phyloP scores from a whole-genome alignment of 2,888 invertebrate species.

The Nowickia ferox region DNA sequence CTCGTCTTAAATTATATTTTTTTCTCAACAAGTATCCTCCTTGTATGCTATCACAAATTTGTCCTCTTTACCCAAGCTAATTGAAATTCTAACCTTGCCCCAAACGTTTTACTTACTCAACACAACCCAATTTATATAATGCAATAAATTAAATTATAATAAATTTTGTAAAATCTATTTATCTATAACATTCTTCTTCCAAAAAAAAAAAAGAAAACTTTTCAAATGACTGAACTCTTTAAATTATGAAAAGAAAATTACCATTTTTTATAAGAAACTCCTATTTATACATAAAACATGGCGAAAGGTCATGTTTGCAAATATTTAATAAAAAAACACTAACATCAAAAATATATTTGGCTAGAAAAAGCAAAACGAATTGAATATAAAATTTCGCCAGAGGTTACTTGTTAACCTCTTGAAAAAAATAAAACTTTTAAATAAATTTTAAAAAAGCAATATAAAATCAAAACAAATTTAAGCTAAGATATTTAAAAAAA shows the following conservation, averaged over 20 bases:
- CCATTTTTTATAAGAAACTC: constrained; percentile 33
- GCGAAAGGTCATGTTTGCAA: constrained; percentile 10
- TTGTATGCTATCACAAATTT: neutral
- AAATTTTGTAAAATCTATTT: constrained; percentile 34
- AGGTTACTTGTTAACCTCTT: constrained; percentile 59
- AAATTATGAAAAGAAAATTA: constrained; percentile 30
- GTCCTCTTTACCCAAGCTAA: neutral
- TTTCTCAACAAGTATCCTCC: too few relatives aligned
- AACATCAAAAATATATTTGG: constrained; percentile 4
- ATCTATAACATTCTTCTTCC: neutral
- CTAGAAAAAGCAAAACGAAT: constrained; percentile 20
- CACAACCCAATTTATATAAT: neutral
- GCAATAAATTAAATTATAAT: constrained; percentile 29
- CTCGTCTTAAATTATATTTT: too few relatives aligned
- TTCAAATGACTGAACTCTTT: constrained; percentile 12
- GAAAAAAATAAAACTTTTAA: constrained; percentile 1
- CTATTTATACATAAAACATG: constrained; percentile 14
- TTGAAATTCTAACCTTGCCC: constrained; percentile 35
- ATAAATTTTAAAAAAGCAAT: neutral
- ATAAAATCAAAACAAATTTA: constrained; percentile 27
- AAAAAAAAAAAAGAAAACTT: neutral
- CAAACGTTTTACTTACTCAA: neutral
- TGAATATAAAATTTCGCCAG: constrained; percentile 61
- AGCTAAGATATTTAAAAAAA: constrained; percentile 24
- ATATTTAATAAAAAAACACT: neutral